Conservation (phyloP, 2,113 vertebrate species). For the Montifringilla adamsi region DNA sequence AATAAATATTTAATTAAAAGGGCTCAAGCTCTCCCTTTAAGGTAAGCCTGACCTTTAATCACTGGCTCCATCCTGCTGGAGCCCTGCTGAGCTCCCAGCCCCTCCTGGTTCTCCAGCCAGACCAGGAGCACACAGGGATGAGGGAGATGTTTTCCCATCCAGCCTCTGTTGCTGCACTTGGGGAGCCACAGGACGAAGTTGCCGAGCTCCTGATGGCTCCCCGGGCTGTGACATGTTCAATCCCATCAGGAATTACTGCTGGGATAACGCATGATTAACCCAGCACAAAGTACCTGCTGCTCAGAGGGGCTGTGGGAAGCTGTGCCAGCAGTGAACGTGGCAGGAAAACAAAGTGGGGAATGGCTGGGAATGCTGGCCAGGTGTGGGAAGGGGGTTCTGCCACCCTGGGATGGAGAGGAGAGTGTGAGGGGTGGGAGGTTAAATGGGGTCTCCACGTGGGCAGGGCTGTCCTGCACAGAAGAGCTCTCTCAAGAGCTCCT, state of each 20-base stretch:
- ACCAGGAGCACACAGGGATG: fast-evolving
- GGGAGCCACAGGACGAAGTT: neutral
- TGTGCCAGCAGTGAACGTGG: neutral
- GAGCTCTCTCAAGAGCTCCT: neutral
- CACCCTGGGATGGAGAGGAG: fast-evolving
- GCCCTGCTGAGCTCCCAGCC: neutral
- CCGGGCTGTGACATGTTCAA: constrained; percentile 33
- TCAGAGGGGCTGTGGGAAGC: neutral
- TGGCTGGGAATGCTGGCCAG: neutral
- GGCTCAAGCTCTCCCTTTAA: neutral
- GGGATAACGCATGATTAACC: constrained; percentile 14
- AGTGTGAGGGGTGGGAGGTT: neutral
- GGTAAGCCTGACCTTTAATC: neutral
- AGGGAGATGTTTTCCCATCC: neutral
- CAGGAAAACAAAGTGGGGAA: neutral
- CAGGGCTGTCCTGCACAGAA: neutral
- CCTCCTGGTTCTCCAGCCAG: neutral
- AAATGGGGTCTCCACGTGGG: fast-evolving
- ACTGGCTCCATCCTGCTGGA: neutral
- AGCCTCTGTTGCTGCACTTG: fast-evolving
- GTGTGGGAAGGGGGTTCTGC: neutral
- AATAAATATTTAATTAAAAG: neutral
- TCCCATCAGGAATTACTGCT: constrained; percentile 42
- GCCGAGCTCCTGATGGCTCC: neutral
- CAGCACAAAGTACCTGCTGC: constrained; percentile 4